phyloP scores from a whole-genome alignment of 2,888 invertebrate species.

The Lochmaea capreae region DNA sequence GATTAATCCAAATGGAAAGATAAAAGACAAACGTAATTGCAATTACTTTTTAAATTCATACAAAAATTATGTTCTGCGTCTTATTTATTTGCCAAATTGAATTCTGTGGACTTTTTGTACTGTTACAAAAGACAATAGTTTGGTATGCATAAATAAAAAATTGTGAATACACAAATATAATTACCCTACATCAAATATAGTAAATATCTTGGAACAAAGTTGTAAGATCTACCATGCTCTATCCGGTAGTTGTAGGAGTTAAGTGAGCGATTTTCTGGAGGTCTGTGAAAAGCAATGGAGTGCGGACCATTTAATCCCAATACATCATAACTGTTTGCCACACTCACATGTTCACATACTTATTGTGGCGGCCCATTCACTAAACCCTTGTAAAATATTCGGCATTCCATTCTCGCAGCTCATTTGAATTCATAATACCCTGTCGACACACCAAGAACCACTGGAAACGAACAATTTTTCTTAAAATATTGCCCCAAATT shows the following conservation, averaged over 20 bases:
- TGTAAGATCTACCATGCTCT: slow-evolving; percentile 54
- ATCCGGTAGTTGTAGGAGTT: slow-evolving; percentile 55
- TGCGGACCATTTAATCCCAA: slow-evolving; percentile 62
- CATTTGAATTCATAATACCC: slow-evolving; percentile 54
- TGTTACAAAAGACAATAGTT: too few species aligned
- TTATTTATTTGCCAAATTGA: too few species aligned
- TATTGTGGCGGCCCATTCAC: slow-evolving; percentile 36
- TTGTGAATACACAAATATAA: too few species aligned
- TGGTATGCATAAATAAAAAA: too few species aligned
- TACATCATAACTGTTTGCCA: slow-evolving; percentile 61
- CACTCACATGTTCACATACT: slow-evolving; percentile 63
- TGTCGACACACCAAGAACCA: slow-evolving; percentile 43
- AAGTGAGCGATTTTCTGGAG: slow-evolving; percentile 58
- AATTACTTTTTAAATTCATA: too few species aligned
- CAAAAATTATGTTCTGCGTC: too few species aligned
- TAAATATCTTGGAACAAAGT: slow-evolving; percentile 58
- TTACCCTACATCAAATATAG: too few species aligned
- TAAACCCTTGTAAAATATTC: slow-evolving; percentile 48
- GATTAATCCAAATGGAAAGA: too few species aligned
- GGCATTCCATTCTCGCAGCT: slow-evolving; percentile 40
- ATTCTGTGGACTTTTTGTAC: too few species aligned
- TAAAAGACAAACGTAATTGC: too few species aligned
- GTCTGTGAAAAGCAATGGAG: slow-evolving; percentile 62
- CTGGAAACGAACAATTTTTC: slow-evolving; percentile 35
- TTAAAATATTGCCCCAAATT: slow-evolving; percentile 25